phyloP scores from a whole-genome alignment of 2,888 invertebrate species.

The Plebejus anna region DNA sequence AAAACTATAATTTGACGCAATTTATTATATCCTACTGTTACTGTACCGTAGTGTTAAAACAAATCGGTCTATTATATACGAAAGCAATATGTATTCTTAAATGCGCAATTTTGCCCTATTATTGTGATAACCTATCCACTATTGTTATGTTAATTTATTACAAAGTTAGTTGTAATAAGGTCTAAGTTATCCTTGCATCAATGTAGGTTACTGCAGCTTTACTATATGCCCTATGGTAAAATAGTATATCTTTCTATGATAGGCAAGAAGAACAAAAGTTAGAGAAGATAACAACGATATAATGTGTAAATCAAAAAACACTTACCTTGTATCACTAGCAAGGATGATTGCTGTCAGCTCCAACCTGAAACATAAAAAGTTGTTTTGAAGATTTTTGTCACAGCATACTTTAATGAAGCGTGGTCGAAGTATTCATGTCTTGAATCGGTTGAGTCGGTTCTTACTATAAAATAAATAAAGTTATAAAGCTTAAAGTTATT shows the following conservation, averaged over 20 bases:
- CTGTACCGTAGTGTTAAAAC: not conserved
- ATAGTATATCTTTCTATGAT: not conserved
- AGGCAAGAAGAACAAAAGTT: too few species aligned
- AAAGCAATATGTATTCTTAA: not conserved
- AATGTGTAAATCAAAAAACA: too few species aligned
- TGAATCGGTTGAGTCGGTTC: not conserved
- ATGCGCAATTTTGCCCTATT: not conserved
- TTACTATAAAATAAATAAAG: constrained; percentile 3
- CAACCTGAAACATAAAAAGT: not conserved
- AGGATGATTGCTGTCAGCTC: not conserved
- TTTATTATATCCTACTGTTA: constrained; percentile 14
- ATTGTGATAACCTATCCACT: not conserved
- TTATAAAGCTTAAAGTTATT: constrained; percentile 6
- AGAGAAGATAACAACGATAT: too few species aligned
- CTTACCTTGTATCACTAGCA: not conserved
- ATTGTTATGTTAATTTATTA: not conserved
- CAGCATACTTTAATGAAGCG: too few species aligned
- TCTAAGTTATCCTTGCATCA: not conserved
- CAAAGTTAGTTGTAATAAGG: not conserved
- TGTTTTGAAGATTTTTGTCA: too few species aligned
- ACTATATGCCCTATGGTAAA: not conserved
- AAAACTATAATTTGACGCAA: constrained; percentile 15
- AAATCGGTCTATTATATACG: not conserved
- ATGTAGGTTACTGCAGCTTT: not conserved
- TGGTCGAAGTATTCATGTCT: not conserved